phyloP scores from a whole-genome alignment of 2,888 invertebrate genomes.

The Taenaris catops region DNA sequence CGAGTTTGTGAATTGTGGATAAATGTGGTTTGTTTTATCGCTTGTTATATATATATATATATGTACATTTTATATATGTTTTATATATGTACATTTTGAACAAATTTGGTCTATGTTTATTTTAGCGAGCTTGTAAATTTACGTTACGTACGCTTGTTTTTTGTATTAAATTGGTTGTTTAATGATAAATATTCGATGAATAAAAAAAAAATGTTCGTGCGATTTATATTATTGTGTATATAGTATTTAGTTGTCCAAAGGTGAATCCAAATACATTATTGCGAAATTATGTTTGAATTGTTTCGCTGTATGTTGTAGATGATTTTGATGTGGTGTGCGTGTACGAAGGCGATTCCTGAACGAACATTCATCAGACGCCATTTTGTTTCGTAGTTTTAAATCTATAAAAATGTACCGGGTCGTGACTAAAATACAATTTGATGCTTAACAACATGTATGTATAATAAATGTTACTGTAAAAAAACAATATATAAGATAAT shows the following conservation, averaged over 20 bases:
- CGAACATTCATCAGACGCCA: conserved; percentile 29
- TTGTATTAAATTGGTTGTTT: conserved; percentile 40
- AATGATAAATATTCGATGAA: conserved; percentile 24
- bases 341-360: conserved; percentile 45
- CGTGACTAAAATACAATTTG: conserved; percentile 16
- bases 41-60: conserved; percentile 69
- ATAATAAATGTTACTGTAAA: conserved; percentile 21
- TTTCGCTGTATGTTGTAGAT: conserved; percentile 47
- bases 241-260: conserved; percentile 71
- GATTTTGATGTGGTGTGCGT: conserved; percentile 38
- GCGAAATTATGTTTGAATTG: conserved; percentile 43
- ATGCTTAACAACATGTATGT: conserved; percentile 15
- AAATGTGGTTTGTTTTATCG: conserved; percentile 47
- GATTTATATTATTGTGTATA: conserved; percentile 61
- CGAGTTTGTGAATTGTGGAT: conserved; percentile 41
- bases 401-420: conserved; percentile 20
- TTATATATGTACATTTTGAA: conserved; percentile 77
- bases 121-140: conserved; percentile 58
- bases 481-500: conserved; percentile 16
- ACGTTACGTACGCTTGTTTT: conserved; percentile 54
- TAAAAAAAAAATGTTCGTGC: conserved; percentile 40
- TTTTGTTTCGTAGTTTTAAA: conserved; percentile 22
- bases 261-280: conserved; percentile 70
- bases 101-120: conserved; percentile 49
- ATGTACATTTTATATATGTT: no score